Conservation (phyloP, 2,113 vertebrate genomes). For the Corydoras sp. region DNA sequence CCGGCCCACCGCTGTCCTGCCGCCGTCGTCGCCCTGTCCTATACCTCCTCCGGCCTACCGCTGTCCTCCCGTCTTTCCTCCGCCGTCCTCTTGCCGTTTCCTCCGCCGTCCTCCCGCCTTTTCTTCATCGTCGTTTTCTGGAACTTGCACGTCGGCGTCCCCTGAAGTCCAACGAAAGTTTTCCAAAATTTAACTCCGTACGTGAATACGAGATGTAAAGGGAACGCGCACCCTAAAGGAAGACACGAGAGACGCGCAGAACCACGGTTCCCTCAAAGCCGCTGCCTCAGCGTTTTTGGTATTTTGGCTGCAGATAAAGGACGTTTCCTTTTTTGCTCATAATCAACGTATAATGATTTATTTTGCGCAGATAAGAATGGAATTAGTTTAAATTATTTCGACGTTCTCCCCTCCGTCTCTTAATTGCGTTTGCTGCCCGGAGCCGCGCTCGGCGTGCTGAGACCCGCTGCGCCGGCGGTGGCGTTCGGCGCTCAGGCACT, state of each 20-base stretch:
- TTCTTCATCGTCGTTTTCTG: too few relatives aligned
- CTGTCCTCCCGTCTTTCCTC: too few relatives aligned
- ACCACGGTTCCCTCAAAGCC: slow-evolving; percentile 49
- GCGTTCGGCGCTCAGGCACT: slow-evolving; percentile 65
- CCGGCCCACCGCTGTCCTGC: too few relatives aligned
- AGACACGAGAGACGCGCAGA: slow-evolving; percentile 8
- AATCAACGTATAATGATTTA: slow-evolving; percentile 71
- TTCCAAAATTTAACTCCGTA: too few relatives aligned
- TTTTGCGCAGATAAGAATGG: slow-evolving; percentile 65
- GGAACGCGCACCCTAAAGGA: slow-evolving; percentile 25
- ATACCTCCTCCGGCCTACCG: too few relatives aligned
- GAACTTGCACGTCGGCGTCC: too few relatives aligned
- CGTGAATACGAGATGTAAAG: too few relatives aligned
- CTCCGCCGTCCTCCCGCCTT: too few relatives aligned
- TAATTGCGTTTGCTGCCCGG: slow-evolving; percentile 73
- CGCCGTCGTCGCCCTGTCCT: too few relatives aligned
- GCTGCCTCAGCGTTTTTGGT: slow-evolving; percentile 64
- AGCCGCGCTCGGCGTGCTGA: slow-evolving; percentile 64
- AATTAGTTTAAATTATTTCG: slow-evolving; percentile 75
- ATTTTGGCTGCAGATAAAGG: slow-evolving; percentile 65
- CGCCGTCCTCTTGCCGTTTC: too few relatives aligned
- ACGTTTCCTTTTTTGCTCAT: slow-evolving; percentile 54
- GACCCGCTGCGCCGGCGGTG: slow-evolving; percentile 62
- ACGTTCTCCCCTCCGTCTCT: slow-evolving; percentile 68
- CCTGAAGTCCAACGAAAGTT: too few relatives aligned